phyloP scores from a whole-genome alignment of 2,113 vertebrate genomes.

The Odontophorus gujanensis region DNA sequence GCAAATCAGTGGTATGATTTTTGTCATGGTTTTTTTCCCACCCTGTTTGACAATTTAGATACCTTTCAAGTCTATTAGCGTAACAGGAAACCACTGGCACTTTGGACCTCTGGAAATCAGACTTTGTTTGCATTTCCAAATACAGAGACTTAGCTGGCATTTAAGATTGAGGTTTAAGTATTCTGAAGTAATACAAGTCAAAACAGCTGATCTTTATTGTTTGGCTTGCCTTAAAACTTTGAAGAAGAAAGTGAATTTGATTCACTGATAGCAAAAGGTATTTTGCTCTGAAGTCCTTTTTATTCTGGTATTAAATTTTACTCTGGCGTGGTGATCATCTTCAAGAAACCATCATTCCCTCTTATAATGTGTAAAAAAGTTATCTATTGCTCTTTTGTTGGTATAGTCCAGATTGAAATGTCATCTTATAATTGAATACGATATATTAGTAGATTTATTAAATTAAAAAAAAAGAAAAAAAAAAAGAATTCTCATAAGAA shows the following conservation, averaged over 20 bases:
- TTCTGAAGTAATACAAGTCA: not conserved
- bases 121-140: constrained; percentile 3
- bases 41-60: not conserved
- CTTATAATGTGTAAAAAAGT: not conserved
- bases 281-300: not conserved
- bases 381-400: not conserved
- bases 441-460: not conserved
- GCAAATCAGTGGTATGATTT: not conserved
- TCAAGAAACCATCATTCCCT: not conserved
- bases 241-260: not conserved
- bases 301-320: not conserved
- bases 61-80: not conserved
- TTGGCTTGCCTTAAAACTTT: not conserved
- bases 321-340: not conserved
- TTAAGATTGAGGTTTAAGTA: not conserved
- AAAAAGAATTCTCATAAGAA: not conserved
- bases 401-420: not conserved
- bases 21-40: not conserved
- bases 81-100: not conserved
- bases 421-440: not conserved
- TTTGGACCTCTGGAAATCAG: not conserved
- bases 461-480: no score
- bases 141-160: not conserved
- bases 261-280: not conserved
- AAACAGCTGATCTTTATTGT: not conserved